Conservation (phyloP, 2,113 vertebrate species). For the Copsychus sechellarum region DNA sequence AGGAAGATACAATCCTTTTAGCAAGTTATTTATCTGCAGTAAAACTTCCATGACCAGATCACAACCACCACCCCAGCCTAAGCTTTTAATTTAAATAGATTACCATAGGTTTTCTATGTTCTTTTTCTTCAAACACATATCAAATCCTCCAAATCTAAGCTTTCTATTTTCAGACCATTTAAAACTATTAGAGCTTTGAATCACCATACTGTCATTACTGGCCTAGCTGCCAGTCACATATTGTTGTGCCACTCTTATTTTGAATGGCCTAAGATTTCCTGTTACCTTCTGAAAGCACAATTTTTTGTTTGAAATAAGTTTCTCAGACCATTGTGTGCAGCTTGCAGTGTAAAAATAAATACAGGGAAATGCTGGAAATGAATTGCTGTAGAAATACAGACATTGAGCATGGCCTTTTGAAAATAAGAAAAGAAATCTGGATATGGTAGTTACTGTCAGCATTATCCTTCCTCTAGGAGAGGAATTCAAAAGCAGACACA, state of each 20-base stretch:
- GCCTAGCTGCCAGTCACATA: constrained; percentile 33
- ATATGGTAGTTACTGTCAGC: constrained; percentile 40
- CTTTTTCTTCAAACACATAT: neutral
- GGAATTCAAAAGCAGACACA: neutral
- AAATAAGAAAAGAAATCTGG: neutral
- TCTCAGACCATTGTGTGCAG: neutral
- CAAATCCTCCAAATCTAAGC: constrained; percentile 7
- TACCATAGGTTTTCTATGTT: neutral
- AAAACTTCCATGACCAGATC: neutral
- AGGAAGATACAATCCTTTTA: neutral
- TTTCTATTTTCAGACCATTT: neutral
- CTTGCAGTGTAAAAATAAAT: neutral
- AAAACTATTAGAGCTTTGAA: neutral
- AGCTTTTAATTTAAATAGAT: constrained; percentile 19
- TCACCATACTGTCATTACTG: constrained; percentile 14
- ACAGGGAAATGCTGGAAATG: neutral
- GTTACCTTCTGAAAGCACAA: neutral
- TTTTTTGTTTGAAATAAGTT: neutral
- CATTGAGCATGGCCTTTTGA: neutral
- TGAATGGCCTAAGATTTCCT: neutral
- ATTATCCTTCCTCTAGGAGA: constrained; percentile 8
- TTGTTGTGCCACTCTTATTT: neutral
- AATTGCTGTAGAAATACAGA: neutral
- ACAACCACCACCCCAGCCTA: neutral
- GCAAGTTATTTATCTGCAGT: neutral